These are phyloP conservation scores for Xylota segnis DNA, from an alignment of 2,888 invertebrate species.

Conservation along the genomic window DNA sequence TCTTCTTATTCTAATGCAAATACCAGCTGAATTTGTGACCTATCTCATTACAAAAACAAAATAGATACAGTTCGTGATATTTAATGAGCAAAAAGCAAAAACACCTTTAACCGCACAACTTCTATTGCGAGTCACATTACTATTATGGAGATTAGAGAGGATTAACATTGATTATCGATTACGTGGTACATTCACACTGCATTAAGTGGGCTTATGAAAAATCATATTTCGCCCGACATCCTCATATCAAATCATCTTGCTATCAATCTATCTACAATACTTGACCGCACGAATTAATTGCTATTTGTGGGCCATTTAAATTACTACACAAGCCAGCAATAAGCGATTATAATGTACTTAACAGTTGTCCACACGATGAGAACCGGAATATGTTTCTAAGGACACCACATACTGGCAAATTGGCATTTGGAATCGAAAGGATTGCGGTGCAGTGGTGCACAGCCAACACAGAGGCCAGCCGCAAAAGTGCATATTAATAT, in stretches of 20 bases:
- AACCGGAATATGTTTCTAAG: constrained; percentile 32
- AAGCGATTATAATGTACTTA: constrained; percentile 55
- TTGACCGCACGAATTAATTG: constrained; percentile 59
- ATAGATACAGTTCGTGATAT: too few species aligned
- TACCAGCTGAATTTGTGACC: too few species aligned
- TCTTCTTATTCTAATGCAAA: too few species aligned
- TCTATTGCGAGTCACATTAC: background rate
- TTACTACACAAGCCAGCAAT: constrained; percentile 41
- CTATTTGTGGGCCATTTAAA: constrained; percentile 62
- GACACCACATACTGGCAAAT: constrained; percentile 2
- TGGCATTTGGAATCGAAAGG: background rate
- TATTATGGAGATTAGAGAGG: constrained; percentile 3
- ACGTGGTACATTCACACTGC: constrained; percentile 1
- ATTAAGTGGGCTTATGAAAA: constrained; percentile 1
- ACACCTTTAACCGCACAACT: background rate
- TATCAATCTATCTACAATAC: constrained; percentile 40
- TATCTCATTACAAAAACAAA: too few species aligned
- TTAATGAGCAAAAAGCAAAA: too few species aligned
- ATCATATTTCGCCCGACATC: constrained; percentile 16
- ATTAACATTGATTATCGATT: constrained; percentile 24
- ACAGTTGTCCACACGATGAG: constrained; percentile 35
- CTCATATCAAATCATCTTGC: constrained; percentile 42
- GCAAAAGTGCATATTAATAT: constrained; percentile 50
- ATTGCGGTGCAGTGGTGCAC: background rate
- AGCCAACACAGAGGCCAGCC: constrained; percentile 7